Base-by-base conservation (phyloP, 2,888 invertebrate species). In the Eupithecia tripunctaria region DNA sequence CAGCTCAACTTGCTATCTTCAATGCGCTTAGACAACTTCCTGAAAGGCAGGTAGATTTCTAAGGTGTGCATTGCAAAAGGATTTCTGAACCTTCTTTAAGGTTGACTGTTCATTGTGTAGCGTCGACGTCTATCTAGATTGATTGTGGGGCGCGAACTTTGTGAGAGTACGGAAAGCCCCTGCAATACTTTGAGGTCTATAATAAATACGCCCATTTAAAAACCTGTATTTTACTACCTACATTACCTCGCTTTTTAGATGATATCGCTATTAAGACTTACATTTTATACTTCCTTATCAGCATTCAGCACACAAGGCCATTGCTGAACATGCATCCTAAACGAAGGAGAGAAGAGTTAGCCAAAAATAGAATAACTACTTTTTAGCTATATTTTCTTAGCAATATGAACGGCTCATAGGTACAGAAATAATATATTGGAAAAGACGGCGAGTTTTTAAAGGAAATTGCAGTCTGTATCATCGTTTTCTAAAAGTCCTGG, bases 1-100 rank as follows among this genome's bases (percentile, higher is more conserved):
- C 80, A 81, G 81, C 82, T 84, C 82, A 81, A 81, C 76, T 79
- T 82, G 75, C 65, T 71, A 72, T 69, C 65, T 74, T 73, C 73
- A 75, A 76, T 71, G 63, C 62, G 68, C 78, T 75, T 70, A 70
- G 36, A 66, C 38, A 77, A 76, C 76, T 80, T 76, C 76, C 71
- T 76, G 71, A 64, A 69, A 74, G 56, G 62, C 69, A 71, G 60
- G 71, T 74, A 18, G 21, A 14, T 38, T 64, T 38, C 25, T 63
- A 38, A 36, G 63, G 63, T 64, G n/a, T 21, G 15, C 38, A 64
- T 14, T 18, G 62, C n/a, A 63, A 63, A 63, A 63, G 2, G 27
- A 32, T 36, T n/a, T 63, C 36, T 36, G 12, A 29, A 29, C 8
- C 29, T 29, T 27, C 15, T 60, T 7, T 60, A 60, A 60, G 29